Evolutionary conservation across 2,888 invertebrate species (phyloP), one percentile per base, ranked within the genome.

Genomic region (Philonicus albiceps): DNA sequence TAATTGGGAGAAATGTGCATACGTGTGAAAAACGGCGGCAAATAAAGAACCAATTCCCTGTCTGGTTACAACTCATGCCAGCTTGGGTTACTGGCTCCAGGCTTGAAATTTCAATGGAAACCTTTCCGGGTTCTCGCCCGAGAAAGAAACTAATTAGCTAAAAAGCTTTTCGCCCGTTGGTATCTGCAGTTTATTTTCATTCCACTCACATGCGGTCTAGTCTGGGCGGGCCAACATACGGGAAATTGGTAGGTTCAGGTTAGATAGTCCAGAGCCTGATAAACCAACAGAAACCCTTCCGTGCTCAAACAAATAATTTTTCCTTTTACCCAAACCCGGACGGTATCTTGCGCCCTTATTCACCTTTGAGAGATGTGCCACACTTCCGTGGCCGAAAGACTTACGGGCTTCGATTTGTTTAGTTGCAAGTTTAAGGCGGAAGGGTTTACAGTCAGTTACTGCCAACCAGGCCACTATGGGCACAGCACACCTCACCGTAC

Each of bases 161-260:
- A 81, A 81, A 64, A 64, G 81, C 81, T 81, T 55, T 64, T 31
- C 81, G n/a, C 27, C 53, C 43, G 34, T 1, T 22, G 11, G 31
- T 49, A 81, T 55, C 81, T 34, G 64, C 53, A 81, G 22, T 64
- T 55, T 81, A 81, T 81, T 81, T 81, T 55, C 78, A 81, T 81
- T 55, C 81, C n/a, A 27, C 81, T 81, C 81, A 81, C 34, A 81
- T 81, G 81, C 11, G 81, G 81, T 81, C 64, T 81, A 53, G 81
- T 81, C 64, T 64, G 64, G n/a, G n/a, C 55, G 31, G 22, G 13
- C 64, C 22, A 81, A 49, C 53, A 55, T 55, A 81, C 34, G 34
- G 6, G 22, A 3, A 78, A 78, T 43, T 78, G 11, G 40, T 16
- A 16, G 40, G 76, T 13, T 22, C 16, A 43, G 16, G 76, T 13